Percentiles rank a stretch among this genome's conserved stretches.
These are phyloP conservation scores for Bombus waltoni DNA, from an alignment of 1,140 invertebrate species.

Conservation along the genomic window DNA sequence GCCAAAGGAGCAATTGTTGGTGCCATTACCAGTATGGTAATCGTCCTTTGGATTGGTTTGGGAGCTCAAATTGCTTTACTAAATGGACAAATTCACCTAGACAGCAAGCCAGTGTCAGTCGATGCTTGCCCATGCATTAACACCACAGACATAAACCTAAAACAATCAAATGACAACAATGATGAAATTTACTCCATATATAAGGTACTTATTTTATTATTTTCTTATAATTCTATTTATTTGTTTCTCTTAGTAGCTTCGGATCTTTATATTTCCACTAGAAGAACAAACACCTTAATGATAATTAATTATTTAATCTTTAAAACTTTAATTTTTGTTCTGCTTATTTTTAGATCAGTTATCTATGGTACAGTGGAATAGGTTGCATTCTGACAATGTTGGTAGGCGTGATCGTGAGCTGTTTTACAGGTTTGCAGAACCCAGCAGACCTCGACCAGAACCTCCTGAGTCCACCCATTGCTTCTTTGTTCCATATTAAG, in stretches of 20 bases:
- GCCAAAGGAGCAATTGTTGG: constrained; percentile 89
- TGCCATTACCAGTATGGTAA: constrained; percentile 84
- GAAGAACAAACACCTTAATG: not conserved
- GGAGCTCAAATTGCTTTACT: constrained; percentile 87
- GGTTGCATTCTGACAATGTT: constrained; percentile 88
- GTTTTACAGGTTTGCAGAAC: constrained; percentile 85
- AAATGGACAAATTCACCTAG: constrained; percentile 79
- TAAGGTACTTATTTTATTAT: constrained; percentile 61
- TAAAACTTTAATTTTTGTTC: not conserved
- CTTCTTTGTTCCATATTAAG: constrained; percentile 68
- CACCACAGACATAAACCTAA: constrained; percentile 40
- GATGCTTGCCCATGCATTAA: constrained; percentile 81
- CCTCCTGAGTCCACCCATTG: constrained; percentile 83
- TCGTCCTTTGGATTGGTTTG: constrained; percentile 89
- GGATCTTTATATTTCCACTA: not conserved
- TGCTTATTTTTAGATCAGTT: constrained; percentile 84
- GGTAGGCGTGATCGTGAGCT: constrained; percentile 88
- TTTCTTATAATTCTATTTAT: not conserved
- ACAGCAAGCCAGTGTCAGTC: constrained; percentile 80
- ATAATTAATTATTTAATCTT: not conserved
- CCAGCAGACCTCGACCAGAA: constrained; percentile 82
- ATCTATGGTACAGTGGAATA: constrained; percentile 91
- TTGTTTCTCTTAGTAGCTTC: not conserved
- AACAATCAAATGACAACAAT: not conserved
- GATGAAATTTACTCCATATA: constrained; percentile 67